Evolutionary conservation across 2,888 invertebrate genomes (phyloP), one percentile per base, ranked within the genome.

Genomic region (Hydrotaea cyrtoneurina): DNA sequence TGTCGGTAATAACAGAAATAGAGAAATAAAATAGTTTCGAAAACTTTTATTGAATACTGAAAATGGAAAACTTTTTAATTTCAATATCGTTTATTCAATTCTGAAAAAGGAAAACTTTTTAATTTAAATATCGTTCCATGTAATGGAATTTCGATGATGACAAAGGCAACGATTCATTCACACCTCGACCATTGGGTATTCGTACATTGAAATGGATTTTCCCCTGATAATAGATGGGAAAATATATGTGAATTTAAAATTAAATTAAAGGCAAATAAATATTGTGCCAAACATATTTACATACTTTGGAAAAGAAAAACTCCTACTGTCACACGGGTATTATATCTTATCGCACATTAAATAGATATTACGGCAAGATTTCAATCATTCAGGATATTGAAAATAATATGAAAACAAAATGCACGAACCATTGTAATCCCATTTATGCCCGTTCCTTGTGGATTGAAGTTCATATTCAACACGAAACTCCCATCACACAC

Each of bases 51-150:
- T 50, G 3, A 50, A 50, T 50, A 15, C 43, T 43, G 15, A 43
- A 43, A 43, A 43, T 13, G 43, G n/a, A 50, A 50, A 50, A 50
- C 50, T 50, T 50, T 50, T 50, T n/a, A 50, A 50, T 50, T 50
- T 50, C 13, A 50, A 50, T 50, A 50, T 50, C n/a, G n/a, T 50
- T 13, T n/a, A 7, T n/a, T 50, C n/a, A 50, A 50, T 50, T n/a
- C 43, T 43, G 15, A 43, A 43, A 43, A 43, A 7, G 43, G n/a
- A 50, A 50, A 50, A 50, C 50, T 50, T 50, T 50, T 50, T n/a
- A 50, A 50, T 50, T 50, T 50, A 50, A 50, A 50, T 50, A 50
- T 50, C n/a, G n/a, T 50, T 13, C 50, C 10, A 43, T 2, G 13
- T 43, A 43, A 43, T 43, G 50, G n/a, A 50, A 50, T 50, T 1